Base-by-base conservation (phyloP, 1,140 invertebrate genomes). In the Zaprionus camerounensis region DNA sequence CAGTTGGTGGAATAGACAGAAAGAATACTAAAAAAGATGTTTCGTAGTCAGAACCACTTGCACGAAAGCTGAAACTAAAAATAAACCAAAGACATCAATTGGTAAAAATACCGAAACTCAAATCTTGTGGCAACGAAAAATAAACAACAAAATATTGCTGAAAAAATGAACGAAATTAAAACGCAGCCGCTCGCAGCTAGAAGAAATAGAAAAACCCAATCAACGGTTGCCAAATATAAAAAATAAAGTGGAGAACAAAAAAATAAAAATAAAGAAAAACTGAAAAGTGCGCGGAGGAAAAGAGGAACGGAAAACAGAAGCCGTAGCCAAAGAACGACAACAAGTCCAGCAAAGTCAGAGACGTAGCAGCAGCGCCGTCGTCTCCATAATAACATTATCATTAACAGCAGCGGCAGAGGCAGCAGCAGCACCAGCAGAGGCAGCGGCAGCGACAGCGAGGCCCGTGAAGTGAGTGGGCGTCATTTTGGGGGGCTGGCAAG, bases 121-220 rank as follows among this genome's bases (percentile, higher is more conserved):
- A 73, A 81, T 78, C 66, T 86, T 72, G 64, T 67, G 78, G 81
- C 58, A 62, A 31, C 53, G n/a, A 34, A 34, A 31, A 34, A 36
- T n/a, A 61, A 51, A 51, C 44, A 38, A 12, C 34, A 61, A 51
- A 62, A 44, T 44, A 44, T 26, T 15, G 28, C 41, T 31, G 34
- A 64, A 72, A 77, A 90, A 84, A 88, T 90, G 78, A 81, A 90
- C 78, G 84, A 70, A 87, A 90, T 87, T 87, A 87, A 90, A 84
- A 87, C 56, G 81, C 83, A 87, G 78, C 81, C 78, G 84, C 78
- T 87, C 81, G 81, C 66, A 83, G 73, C 71, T 71, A 71, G 59
- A 69, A 46, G 51, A 63, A 74, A 87, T 83, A 87, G 51, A 66
- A 74, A 88, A 87, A 76, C 68, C 61, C 81, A 87, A 90, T 84